Evolutionary conservation across 2,797 vertebrate genomes (phyloP).

Genomic region (Cephalopachus bancanus): DNA sequence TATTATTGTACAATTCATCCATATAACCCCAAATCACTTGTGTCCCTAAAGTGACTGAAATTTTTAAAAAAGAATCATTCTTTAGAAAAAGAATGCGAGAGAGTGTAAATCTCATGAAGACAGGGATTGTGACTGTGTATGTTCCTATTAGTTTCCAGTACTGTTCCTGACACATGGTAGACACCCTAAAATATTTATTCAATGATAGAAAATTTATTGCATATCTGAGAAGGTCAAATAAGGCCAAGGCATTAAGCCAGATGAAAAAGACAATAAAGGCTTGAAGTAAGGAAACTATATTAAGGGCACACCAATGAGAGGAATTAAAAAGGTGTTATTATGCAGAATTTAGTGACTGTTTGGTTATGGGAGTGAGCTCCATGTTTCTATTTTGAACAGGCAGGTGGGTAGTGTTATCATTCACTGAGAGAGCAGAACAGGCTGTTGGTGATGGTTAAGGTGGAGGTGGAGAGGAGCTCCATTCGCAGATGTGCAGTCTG

Average conservation of each 20-base stretch:
- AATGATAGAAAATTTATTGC: conserved; percentile 9
- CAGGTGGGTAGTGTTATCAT: background rate
- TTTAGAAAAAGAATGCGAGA: background rate
- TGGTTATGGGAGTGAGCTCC: background rate
- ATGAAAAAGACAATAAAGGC: background rate
- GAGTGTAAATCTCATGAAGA: background rate
- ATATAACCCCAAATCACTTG: too few relatives aligned
- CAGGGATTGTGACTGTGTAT: background rate
- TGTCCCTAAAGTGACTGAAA: too few relatives aligned
- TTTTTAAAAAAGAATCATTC: background rate
- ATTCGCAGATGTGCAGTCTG: background rate
- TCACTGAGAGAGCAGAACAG: background rate
- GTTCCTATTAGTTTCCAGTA: background rate
- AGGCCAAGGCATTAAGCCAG: background rate
- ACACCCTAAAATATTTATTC: background rate
- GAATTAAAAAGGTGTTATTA: background rate
- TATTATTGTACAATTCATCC: too few relatives aligned
- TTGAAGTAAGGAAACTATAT: background rate
- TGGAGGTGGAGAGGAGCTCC: background rate
- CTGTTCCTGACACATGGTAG: background rate
- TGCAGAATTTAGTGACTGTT: background rate
- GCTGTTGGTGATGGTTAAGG: background rate
- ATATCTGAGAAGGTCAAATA: background rate
- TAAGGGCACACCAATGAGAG: background rate
- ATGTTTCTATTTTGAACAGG: background rate